Base-by-base conservation (phyloP, 2,888 invertebrate species). In the Drosophila mettleri region DNA sequence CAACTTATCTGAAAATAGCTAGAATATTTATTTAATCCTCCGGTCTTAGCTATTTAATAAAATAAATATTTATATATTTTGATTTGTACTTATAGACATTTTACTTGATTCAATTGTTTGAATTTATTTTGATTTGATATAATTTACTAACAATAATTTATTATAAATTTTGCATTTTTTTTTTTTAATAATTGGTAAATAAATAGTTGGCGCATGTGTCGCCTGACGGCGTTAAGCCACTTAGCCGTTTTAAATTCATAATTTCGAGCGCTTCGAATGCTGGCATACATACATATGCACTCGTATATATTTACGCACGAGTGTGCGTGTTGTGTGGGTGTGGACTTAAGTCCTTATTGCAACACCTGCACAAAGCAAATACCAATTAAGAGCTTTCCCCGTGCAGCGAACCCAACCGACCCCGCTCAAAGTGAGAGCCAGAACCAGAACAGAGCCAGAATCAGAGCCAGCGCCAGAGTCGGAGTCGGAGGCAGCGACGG, bases 351-450 rank as follows among this genome's bases (percentile, higher is more conserved):
- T 77, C 74, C 82, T 78, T 78, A 81, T 79, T 82, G 74, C 70
- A 62, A 74, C 78, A 87, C 76, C 78, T 82, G 82, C 68, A 82
- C 71, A 70, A 80, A 88, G 76, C 79, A 87, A 89, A 88, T 78
- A 83, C 75, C 74, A 84, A 80, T 85, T 89, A 86, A 85, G 74
- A 75, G 79, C 80, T 74, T 80, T 88, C 71, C 75, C 68, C 69
- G 75, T 80, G 81, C 69, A 74, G 58, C 54, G n/a, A 53, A 49
- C 55, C 29, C 29, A 59, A 12, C 41, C 34, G 39, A 16, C 29
- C 4, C 24, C 22, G 20, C 18, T 22, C 34, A 38, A 16, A 52
- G 38, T 38, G 36, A 18, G 51, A 5, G 38, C 36, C n/a, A n/a
- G n/a, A n/a, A n/a, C n/a, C n/a, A n/a, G n/a, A 9, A 14, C 14